A percentile compares a stretch with the other conserved stretches of the same genome.
Conservation (phyloP, 1,140 invertebrate species). For the Drosophila takahashii region DNA sequence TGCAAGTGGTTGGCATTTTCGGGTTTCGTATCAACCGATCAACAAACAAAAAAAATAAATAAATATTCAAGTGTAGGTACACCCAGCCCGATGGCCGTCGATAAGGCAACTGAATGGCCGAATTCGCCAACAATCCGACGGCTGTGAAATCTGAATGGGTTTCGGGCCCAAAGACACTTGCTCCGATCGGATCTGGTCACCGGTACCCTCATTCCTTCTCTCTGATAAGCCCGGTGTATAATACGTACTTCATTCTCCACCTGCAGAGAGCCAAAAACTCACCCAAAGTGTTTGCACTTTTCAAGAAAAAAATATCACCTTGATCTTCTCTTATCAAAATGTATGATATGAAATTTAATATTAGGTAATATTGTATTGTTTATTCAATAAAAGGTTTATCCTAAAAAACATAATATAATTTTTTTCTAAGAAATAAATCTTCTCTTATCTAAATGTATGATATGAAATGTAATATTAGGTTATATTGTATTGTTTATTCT, state of each 20-base stretch:
- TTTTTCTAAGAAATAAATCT: too few relatives aligned
- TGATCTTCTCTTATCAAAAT: too few relatives aligned
- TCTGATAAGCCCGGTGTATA: conserved; percentile 3
- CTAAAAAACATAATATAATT: too few relatives aligned
- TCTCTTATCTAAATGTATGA: too few relatives aligned
- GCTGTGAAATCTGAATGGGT: conserved; percentile 26
- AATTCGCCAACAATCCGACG: conserved; percentile 10
- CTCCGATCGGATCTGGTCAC: conserved; percentile 16
- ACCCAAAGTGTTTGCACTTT: background rate
- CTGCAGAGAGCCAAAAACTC: background rate
- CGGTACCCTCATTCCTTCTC: background rate
- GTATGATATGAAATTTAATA: too few relatives aligned
- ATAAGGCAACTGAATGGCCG: conserved; percentile 58
- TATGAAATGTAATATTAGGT: too few relatives aligned
- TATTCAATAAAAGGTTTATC: too few relatives aligned
- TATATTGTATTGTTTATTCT: too few relatives aligned
- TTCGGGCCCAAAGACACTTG: conserved; percentile 5
- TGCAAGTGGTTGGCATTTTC: conserved; percentile 7
- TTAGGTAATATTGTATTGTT: too few relatives aligned
- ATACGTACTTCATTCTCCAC: background rate
- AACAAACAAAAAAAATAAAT: background rate
- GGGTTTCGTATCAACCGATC: background rate
- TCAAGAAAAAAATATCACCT: background rate
- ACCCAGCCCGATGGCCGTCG: conserved; percentile 85
- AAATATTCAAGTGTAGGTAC: conserved; percentile 2